Base-by-base conservation (phyloP, 2,797 vertebrate genomes). In the Neostethus bicornis region DNA sequence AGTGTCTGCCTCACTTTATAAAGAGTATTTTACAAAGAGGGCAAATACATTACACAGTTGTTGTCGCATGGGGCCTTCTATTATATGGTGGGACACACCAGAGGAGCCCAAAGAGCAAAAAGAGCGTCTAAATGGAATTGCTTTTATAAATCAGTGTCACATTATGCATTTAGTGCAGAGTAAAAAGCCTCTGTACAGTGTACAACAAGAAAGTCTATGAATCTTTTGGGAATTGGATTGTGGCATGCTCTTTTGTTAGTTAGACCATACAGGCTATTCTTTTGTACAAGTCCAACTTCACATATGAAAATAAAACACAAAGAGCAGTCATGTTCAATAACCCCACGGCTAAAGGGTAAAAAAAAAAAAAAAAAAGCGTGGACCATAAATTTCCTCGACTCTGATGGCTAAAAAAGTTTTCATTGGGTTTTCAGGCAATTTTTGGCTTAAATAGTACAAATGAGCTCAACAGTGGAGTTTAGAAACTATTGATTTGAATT, bases 81-180 rank as follows among this genome's bases (percentile, higher is more conserved):
- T 90, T 87, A 85, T 82, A 75, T 78, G 75, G 70, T 45, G 63
- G 61, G 74, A 83, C 72, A 78, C 67, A 70, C 49, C 50, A 59
- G 61, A 81, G 66, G 59, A 81, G 74, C 70, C 70, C 53, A 50
- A 81, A 78, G 82, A 82, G 84, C 79, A 84, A 87, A 84, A 85
- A 75, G 80, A 78, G 74, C 68, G 80, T 75, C 77, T 87, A 81
- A 88, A 88, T 84, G 80, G 80, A 89, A 87, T 84, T 83, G 75
- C 84, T 84, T 90, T 84, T 87, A 90, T 90, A 89, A 88, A 90
- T 89, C 86, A 89, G 80, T 86, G 86, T 85, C 84, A 88, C 79
- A 85, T 90, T 90, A 86, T 79, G 59, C 60, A 87, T 84, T 86
- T 77, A 61, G 63, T n/a, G 61, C 70, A 76, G 57, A 62, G 59